phyloP scores from a whole-genome alignment of 2,888 invertebrate genomes.

The Rhagonycha lutea region DNA sequence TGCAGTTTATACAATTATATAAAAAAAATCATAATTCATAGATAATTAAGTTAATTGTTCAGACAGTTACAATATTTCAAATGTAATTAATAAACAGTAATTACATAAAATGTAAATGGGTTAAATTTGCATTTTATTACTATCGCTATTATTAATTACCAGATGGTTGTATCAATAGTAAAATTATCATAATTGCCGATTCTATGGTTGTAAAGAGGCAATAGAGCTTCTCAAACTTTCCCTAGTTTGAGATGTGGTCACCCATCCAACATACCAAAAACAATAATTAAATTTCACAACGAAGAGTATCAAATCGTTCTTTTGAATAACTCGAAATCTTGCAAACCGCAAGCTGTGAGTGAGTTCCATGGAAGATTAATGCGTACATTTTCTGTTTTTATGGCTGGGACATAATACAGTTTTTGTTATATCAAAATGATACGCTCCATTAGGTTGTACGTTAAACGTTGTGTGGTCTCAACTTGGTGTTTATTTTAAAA shows the following conservation, averaged over 20 bases:
- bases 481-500: constrained; percentile 5
- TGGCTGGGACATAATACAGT: constrained; percentile 16
- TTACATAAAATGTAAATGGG: neutral
- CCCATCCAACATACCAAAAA: neutral
- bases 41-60: neutral
- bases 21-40: neutral
- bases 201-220: neutral
- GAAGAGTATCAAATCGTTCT: neutral
- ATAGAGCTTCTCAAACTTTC: neutral
- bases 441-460: constrained; percentile 15
- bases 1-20: neutral
- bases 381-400: constrained; percentile 14
- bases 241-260: neutral
- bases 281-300: neutral
- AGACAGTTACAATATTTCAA: neutral
- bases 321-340: neutral
- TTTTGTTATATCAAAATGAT: constrained; percentile 15
- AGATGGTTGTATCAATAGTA: neutral
- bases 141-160: neutral
- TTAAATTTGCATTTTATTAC: neutral
- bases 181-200: neutral
- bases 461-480: constrained; percentile 19
- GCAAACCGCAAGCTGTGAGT: constrained; percentile 16
- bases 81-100: neutral
- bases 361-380: constrained; percentile 15